Base-by-base conservation (phyloP, 2,113 vertebrate genomes). In the Petromus typicus region DNA sequence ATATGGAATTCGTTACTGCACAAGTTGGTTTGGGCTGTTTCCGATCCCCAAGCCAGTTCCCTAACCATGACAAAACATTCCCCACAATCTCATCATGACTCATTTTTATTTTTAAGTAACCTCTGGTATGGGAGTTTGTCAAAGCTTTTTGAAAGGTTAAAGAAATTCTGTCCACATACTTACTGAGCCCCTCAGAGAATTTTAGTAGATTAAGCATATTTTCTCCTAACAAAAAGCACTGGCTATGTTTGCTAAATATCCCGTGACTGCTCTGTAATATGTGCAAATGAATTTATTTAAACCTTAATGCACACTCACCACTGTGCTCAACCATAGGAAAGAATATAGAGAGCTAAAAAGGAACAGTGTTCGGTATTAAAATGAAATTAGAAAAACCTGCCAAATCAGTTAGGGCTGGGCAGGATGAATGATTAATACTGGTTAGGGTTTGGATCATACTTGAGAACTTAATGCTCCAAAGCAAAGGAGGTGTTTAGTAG, bases 21-120 rank as follows among this genome's bases (percentile, higher is more conserved):
- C 88, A 79, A 89, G 91, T 76, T 84, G 86, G 89, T 96, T 96
- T 64, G 40, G 96, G 89, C 95, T 91, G 69, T 97, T 97, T 97
- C 97, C 86, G 27, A 94, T 91, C 89, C 83, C 59, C 11, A 95
- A 89, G 94, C 96, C 96, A 97, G 96, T 95, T 97, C 93, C 80
- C 89, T 95, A 86, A 86, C 96, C 96, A 93, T 97, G 97, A 97
- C 97, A 96, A 97, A 97, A 96, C 96, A 96, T 94, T 96, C 96
- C 86, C 91, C 91, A 95, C 95, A 97, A 96, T 97, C 96, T 97
- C 96, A 97, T 94, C 86, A 17, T 97, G 97, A 98, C 97, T 97
- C 96, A 97, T 94, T 95, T 96, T 97, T 98, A 97, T 98, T 97
- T 97, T 97, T 94, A 98, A 98, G 95, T 97, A 98, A 96, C 96